Base-by-base conservation (phyloP, 2,113 vertebrate species). In the Oxygymnocypris stewartii region DNA sequence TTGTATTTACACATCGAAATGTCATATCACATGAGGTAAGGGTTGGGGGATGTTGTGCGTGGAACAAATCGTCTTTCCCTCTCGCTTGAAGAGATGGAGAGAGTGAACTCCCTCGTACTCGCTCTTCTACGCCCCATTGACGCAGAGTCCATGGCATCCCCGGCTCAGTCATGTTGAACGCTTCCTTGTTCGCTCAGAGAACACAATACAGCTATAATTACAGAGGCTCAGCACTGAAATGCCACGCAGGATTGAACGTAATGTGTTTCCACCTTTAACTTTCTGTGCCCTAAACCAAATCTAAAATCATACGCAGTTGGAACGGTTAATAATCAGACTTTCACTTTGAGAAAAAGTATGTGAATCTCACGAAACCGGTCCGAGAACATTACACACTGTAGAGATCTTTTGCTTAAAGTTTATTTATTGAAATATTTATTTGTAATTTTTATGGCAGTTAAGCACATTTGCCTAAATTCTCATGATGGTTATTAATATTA, bases 1-100 rank as follows among this genome's bases (percentile, higher is more conserved):
- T 87, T 82, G 88, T 77, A 91, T 93, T 91, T 93, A 91, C 92
- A 94, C 40, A 4, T 91, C 91, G 88, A 92, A 92, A 92, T 92
- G 90, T 92, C 91, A 92, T 89, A 90, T 89, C 92, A 87, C 67
- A 88, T 87, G 86, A 89, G 81, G 87, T 87, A 84, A 89, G 90
- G 87, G 84, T 59, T 78, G 75, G 87, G 88, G 74, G 73, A 89
- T 89, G 85, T 88, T 87, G 86, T 23, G 79, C 86, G 73, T 91
- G 90, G 90, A 89, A 89, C 90, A 91, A 94, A 94, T 73, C 80
- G 82, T 82, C 47, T 90, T 88, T 92, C 91, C 85, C 89, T 91
- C 69, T 84, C 37, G 13, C 90, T 82, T 87, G 88, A 89, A 90
- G 91, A 90, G 91, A 84, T 11, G 90, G 85, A 84, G 86, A 88